Conservation (phyloP, 2,797 vertebrate species). For the Myiotriccus ornatus region DNA sequence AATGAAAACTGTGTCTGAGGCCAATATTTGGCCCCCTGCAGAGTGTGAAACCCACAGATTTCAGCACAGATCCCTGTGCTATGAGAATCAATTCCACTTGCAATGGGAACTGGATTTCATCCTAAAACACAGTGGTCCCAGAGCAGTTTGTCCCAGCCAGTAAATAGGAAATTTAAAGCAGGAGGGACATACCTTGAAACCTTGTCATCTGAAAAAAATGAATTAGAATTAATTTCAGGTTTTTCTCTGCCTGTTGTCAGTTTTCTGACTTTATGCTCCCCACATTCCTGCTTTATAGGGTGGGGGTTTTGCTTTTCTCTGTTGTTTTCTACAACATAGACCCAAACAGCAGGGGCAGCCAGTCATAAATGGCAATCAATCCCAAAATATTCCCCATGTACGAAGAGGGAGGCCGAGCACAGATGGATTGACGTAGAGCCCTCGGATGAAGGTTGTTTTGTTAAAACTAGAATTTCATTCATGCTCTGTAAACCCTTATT, state of each 20-base stretch:
- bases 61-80: slow-evolving; percentile 10
- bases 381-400: background rate
- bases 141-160: background rate
- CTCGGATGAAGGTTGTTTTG: background rate
- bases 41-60: slow-evolving; percentile 54
- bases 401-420: background rate
- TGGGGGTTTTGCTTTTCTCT: background rate
- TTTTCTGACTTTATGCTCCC: background rate
- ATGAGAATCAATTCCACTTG: background rate
- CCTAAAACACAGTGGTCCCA: background rate
- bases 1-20: slow-evolving; percentile 13
- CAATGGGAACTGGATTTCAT: background rate
- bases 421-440: background rate
- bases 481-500: background rate
- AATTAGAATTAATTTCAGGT: background rate
- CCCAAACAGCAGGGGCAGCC: background rate
- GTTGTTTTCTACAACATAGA: background rate
- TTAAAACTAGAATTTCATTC: background rate
- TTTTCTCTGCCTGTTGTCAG: background rate
- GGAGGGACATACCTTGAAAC: background rate
- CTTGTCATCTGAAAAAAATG: background rate
- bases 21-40: background rate
- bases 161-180: background rate
- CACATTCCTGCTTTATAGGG: background rate
- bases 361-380: background rate